A percentile compares a stretch with the other conserved stretches of the same genome.
phyloP scores from a whole-genome alignment of 2,113 vertebrate genomes.

The Neomonachus schauinslandi region DNA sequence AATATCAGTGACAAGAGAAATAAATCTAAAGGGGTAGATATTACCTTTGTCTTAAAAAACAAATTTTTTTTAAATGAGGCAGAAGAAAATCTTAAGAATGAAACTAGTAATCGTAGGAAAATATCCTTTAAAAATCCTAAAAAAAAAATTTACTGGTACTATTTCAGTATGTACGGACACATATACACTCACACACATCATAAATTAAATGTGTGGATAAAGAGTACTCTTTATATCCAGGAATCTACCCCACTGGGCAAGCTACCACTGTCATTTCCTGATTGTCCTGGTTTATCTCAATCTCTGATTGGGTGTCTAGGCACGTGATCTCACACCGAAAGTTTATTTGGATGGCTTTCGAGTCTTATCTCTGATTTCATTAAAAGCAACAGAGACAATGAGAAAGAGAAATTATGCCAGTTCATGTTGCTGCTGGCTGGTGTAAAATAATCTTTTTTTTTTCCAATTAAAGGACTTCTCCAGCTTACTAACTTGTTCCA shows the following conservation, averaged over 20 bases:
- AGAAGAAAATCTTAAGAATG: constrained; percentile 41
- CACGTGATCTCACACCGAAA: not conserved
- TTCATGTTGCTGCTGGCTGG: not conserved
- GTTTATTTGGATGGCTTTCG: not conserved
- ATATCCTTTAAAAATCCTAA: not conserved
- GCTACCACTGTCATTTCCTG: not conserved
- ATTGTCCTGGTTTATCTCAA: not conserved
- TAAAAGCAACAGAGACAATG: constrained; percentile 25
- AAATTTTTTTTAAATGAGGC: not conserved
- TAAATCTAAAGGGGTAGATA: not conserved
- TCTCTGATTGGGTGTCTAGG: not conserved
- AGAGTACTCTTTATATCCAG: not conserved
- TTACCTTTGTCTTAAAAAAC: constrained; percentile 32
- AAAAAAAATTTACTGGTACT: not conserved
- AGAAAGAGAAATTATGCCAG: constrained; percentile 40
- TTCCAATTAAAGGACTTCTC: constrained; percentile 9
- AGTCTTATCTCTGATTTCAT: not conserved
- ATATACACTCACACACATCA: not conserved
- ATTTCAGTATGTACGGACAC: not conserved
- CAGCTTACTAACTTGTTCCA: constrained; percentile 29
- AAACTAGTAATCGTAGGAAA: constrained; percentile 40
- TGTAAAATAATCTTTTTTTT: constrained; percentile 44
- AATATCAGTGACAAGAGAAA: constrained; percentile 2
- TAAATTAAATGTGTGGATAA: not conserved
- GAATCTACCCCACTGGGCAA: not conserved